A percentile compares a stretch with the other conserved stretches of the same genome.
These are phyloP conservation scores for Phaethornis superciliosus DNA, from an alignment of 2,113 vertebrate genomes.

Conservation along the genomic window DNA sequence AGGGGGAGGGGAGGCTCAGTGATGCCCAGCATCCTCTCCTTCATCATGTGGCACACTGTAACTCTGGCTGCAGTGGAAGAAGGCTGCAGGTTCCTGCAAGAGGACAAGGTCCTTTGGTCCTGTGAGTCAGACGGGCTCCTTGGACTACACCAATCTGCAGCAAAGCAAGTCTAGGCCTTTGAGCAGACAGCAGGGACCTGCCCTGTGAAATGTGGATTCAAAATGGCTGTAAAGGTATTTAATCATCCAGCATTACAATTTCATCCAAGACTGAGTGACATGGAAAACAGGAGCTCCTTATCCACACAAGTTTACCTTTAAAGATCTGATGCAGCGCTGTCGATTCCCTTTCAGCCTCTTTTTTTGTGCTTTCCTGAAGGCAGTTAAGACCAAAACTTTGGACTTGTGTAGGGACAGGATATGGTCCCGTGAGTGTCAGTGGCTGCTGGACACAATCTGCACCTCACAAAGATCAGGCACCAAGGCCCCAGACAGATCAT, in stretches of 20 bases:
- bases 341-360: not conserved
- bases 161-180: not conserved
- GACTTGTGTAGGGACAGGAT: not conserved
- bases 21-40: not conserved
- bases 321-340: not conserved
- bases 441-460: not conserved
- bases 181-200: not conserved
- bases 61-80: not conserved
- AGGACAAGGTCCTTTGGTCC: accelerated
- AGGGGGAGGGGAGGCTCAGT: conserved; percentile 30
- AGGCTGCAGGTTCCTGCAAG: not conserved
- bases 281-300: accelerated
- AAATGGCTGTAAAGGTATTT: not conserved
- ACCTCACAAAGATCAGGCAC: not conserved
- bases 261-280: not conserved
- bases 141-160: not conserved
- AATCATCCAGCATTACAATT: not conserved
- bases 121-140: not conserved
- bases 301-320: not conserved
- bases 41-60: not conserved
- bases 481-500: not conserved
- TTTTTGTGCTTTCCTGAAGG: not conserved
- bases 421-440: not conserved
- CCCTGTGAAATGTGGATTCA: not conserved
- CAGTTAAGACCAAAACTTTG: not conserved